phyloP scores from a whole-genome alignment of 2,113 vertebrate genomes.

The Leuciscus idus region DNA sequence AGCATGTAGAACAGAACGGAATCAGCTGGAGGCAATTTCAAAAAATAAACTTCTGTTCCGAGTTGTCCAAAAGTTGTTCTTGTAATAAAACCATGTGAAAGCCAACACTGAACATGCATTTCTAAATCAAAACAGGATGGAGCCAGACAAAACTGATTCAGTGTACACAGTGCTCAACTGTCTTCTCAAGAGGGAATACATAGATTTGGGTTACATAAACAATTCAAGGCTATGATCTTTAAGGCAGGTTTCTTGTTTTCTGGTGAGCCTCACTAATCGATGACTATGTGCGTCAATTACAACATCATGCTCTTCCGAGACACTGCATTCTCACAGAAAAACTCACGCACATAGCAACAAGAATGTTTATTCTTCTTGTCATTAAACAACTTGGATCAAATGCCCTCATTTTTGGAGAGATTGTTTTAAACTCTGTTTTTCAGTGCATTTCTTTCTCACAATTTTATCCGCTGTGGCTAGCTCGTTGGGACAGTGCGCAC shows the following conservation, averaged over 20 bases:
- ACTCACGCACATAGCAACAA: not conserved
- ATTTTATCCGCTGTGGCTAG: not conserved
- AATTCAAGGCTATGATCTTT: not conserved
- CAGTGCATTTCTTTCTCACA: not conserved
- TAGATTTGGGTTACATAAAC: constrained; percentile 47
- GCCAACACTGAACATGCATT: constrained; percentile 69
- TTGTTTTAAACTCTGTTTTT: not conserved
- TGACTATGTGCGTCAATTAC: constrained; percentile 1
- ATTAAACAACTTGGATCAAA: not conserved
- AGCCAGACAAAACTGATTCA: constrained; percentile 63
- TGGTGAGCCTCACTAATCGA: not conserved
- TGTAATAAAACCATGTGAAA: constrained; percentile 71
- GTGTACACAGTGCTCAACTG: constrained; percentile 49
- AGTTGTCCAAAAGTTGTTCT: constrained; percentile 56
- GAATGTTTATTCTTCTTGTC: constrained; percentile 6
- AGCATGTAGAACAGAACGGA: constrained; percentile 22
- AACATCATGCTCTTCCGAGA: not conserved
- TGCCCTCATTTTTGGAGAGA: not conserved
- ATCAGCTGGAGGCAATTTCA: constrained; percentile 51
- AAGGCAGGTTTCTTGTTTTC: not conserved
- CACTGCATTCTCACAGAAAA: not conserved
- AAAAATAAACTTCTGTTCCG: constrained; percentile 63
- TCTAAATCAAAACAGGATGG: constrained; percentile 59
- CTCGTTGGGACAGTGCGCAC: not conserved
- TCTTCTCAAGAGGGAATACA: constrained; percentile 49